phyloP scores from a whole-genome alignment of 2,113 vertebrate species.

The Rallus limicola region DNA sequence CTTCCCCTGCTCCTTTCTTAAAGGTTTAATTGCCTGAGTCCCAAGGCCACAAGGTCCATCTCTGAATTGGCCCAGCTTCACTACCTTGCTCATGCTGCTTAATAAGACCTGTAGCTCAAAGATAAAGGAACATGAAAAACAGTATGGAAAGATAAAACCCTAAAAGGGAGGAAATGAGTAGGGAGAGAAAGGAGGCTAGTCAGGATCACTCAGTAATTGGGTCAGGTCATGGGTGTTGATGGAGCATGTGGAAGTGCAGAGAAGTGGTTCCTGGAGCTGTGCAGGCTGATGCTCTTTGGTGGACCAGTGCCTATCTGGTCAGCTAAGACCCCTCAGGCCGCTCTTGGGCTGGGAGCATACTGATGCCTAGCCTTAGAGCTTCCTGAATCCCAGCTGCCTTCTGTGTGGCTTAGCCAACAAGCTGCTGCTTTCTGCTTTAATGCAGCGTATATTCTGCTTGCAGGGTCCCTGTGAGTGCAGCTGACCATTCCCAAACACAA shows the following conservation, averaged over 20 bases:
- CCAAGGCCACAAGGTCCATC: neutral
- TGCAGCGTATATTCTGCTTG: neutral
- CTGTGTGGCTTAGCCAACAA: neutral
- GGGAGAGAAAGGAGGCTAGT: neutral
- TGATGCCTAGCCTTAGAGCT: neutral
- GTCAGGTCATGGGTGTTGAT: fast-evolving
- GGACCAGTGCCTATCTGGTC: fast-evolving
- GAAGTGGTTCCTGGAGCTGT: neutral
- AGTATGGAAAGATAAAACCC: neutral
- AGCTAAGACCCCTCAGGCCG: neutral
- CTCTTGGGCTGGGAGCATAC: neutral
- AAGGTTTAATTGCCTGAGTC: neutral
- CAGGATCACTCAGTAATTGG: neutral
- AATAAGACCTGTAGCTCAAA: neutral
- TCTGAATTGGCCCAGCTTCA: neutral
- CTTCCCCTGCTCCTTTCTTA: neutral
- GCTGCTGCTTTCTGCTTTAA: neutral
- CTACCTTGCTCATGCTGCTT: neutral
- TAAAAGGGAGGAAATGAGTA: neutral
- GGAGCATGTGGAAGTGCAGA: neutral
- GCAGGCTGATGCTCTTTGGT: neutral
- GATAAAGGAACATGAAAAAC: neutral
- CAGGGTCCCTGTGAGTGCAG: neutral
- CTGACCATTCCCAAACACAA: neutral
- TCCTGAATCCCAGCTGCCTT: neutral